Base-by-base conservation (phyloP, 1,140 invertebrate genomes). In the Helicoverpa zea region DNA sequence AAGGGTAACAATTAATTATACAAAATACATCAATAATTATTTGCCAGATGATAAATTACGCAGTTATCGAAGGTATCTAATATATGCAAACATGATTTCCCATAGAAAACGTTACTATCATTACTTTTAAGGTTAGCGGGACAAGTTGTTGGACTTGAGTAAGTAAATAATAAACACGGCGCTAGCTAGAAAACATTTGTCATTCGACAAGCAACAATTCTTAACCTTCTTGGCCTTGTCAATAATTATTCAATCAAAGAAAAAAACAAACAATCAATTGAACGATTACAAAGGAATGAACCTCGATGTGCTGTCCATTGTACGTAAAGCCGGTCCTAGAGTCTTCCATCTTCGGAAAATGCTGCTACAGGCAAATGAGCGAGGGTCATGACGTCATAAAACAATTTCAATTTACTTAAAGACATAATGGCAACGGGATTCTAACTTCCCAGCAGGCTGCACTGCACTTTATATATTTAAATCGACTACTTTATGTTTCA, bases 401-500 rank as follows among this genome's bases (percentile, higher is more conserved):
- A 52, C 66, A 51, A 54, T 72, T 72, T 72, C 49, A 13, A 72
- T 72, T 72, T 72, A 61, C 54, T 61, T 18, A 51, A 16, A 29
- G 35, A 59, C 54, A 61, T 51, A 49, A 75, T 18, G 58, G 68
- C 47, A 72, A 75, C 73, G 43, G 14, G 35, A 49, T 75, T 23
- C 16, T 64, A 64, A 77, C 43, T 77, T 54, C 29, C 52, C 74
- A 47, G 47, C 59, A 75, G 61, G 43, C 66, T 16, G 29, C 3
- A 29, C 18, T 61, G 54, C 56, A 75, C 73, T 75, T 75, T 75
- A 75, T 61, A 75, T 61, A 58, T 75, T 73, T 63, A 75, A 61
- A 75, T 75, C 29, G 70, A 72, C 49, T 47, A 51, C 47, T 59
- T 61, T 75, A 75, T 75, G 73, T 75, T 61, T 61, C 61, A 79